Base-by-base conservation (phyloP, 2,888 invertebrate genomes). In the Oscheius sp. region DNA sequence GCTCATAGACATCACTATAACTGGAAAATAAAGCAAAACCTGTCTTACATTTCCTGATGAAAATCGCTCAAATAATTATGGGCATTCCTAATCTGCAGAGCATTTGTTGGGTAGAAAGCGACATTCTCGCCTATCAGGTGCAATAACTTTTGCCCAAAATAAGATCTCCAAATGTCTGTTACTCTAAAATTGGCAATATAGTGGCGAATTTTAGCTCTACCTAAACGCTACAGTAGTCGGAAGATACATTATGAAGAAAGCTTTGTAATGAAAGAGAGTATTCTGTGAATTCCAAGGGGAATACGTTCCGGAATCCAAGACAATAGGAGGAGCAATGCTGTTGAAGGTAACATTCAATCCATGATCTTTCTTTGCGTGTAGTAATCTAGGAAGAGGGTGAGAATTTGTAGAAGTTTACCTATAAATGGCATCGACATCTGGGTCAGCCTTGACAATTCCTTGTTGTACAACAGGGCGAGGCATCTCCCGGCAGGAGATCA, bases 231-330 rank as follows among this genome's bases (percentile, higher is more conserved):
- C 81, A 6, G 79, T 79, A n/a, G 77, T 75, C 1, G 83, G 83
- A 2, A 83, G 72, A 52, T 80, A 76, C 16, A 83, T 53, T 9
- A 76, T 79, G 69, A 79, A 80, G 70, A 83, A 83, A 1, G 83
- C 81, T 2, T 58, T 64, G 16, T 74, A 69, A 52, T 78, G 74
- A 75, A 83, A 83, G 0, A 83, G 64, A 6, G 83, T 83, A 53
- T 83, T 82, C 58, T 81, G 83, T 0, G 81, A 81, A 46, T 83
- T 83, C 77, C 78, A 81, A 12, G 83, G 83, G 13, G 83, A 66
- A 63, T 77, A 82, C 0, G 76, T 76, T 7, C 69, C 74, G 68
- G 7, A 7, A 49, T 53, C 35, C 25, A 69, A 16, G n/a, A 52
- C 25, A 25, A 69, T 69, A 7, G 70, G 41, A n/a, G 70, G 70